Conservation (phyloP, 2,888 invertebrate species). For the Leptothorax acervorum region DNA sequence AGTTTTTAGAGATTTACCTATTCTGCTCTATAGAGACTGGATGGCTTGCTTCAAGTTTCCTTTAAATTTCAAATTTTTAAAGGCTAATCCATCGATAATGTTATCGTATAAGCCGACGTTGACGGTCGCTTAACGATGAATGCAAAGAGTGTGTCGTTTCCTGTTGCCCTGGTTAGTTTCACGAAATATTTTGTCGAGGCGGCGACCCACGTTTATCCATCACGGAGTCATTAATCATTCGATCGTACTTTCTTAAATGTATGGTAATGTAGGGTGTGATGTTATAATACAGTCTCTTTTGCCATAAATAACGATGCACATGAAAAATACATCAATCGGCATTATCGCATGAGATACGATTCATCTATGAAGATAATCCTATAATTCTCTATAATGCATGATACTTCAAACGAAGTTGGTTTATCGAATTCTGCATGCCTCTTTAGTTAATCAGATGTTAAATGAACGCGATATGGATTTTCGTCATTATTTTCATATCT, state of each 20-base stretch:
- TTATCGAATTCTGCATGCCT: neutral
- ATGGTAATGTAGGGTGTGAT: conserved; percentile 9
- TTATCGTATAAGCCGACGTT: neutral
- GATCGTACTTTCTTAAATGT: conserved; percentile 28
- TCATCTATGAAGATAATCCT: neutral
- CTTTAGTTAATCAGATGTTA: neutral
- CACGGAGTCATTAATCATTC: conserved; percentile 39
- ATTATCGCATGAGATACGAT: neutral
- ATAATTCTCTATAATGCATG: neutral
- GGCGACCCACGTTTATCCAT: neutral
- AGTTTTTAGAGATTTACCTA: neutral
- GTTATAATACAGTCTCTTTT: neutral
- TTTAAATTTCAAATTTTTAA: neutral
- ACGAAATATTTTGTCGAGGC: conserved; percentile 19
- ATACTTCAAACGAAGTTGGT: neutral
- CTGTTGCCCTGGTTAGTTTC: neutral
- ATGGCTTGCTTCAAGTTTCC: neutral
- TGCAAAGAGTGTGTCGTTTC: conserved; percentile 8
- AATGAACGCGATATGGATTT: neutral
- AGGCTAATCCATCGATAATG: conserved; percentile 6
- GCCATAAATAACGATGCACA: neutral
- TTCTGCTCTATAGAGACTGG: neutral
- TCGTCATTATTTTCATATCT: neutral
- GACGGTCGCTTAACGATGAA: conserved; percentile 13
- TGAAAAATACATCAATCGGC: neutral